Evolutionary conservation across 2,797 vertebrate species (phyloP), one percentile per base, ranked within the genome.

Genomic region (Catamblyrhynchus diadema): DNA sequence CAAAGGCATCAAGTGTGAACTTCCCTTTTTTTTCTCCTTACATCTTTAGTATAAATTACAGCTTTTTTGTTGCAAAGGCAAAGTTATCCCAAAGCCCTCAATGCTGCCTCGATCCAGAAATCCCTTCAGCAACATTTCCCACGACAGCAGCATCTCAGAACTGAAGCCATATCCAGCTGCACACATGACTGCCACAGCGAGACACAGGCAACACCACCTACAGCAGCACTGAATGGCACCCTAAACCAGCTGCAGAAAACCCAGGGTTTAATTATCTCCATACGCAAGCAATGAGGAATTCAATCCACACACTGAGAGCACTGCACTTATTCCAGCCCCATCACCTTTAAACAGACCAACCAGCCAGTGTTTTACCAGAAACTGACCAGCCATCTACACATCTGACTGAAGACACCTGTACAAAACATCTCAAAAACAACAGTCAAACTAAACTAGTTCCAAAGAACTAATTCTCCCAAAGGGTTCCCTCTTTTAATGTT

Each of bases 261-360:
- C 22, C 48, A 15, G 54, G 30, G 60, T 78, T 77, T 59, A 30
- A 90, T 81, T 59, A 72, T n/a, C 70, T 78, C 66, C 44, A 33
- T 37, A 81, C 2, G 20, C 27, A 66, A 84, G 54, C 72, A 89
- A 37, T 1, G 23, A 83, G 61, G 66, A 92, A 64, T 69, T 54
- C 59, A 82, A 78, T 35, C 70, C 59, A 59, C 50, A 23, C 19
- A 28, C 20, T 0, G 3, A 61, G 39, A 57, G 17, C 24, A 89
- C 64, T 39, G 67, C n/a, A 79, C 61, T 45, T 90, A 86, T 65
- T 94, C 47, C 24, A 86, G 81, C 21, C 62, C 83, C 71, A 74
- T 13, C 81, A 42, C 56, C 60, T 81, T 71, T 62, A 56, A 62
- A 44, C 47, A 64, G n/a, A 39, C 9, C 39, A 51, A 62, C 35